Base-by-base conservation (phyloP, 2,888 invertebrate genomes). In the Strigamia crassipes region DNA sequence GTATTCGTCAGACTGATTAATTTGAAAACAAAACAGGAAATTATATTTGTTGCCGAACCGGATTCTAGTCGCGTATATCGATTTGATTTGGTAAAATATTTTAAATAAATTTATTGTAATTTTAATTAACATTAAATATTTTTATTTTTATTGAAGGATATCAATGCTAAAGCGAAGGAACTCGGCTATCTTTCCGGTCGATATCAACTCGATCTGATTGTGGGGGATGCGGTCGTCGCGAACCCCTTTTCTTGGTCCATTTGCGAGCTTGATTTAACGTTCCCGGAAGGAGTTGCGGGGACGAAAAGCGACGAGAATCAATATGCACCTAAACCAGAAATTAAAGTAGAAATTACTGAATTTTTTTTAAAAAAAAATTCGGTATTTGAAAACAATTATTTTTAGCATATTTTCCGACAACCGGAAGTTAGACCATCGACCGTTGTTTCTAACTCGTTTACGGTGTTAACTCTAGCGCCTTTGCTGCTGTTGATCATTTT, bases 391-490 rank as follows among this genome's bases (percentile, higher is more conserved):
- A 31, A 81, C 18, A 27, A 8, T 56, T 66, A 78, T 81, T 78
- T 82, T 82, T 83, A 87, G 86, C 99, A 99, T 90, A 88, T 92
- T 89, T 99, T 99, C 92, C 93, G 97, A 77, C 91, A 92, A 86
- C 94, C 98, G 0, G 99, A 99, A 88, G 93, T 94, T 86, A 92
- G 97, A 78, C 99, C 99, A 81, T 91, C 97, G 46, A 92, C 92
- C 56, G 87, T 92, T 73, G 93, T 99, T 82, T 97, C 98, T 0
- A 94, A 96, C 88, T 90, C 96, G 83, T 99, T 98, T 90, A 96
- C 97, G 81, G 92, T 91, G 42, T 90, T 97, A 12, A 94, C 94
- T 85, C 90, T 93, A 9, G 92, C 94, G 42, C 96, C 97, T 38
- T 90, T 99, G 83, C 89, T 96, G 82, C 87, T 97, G 84, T 91